phyloP scores from a whole-genome alignment of 2,113 vertebrate species.

The Desmodus rotundus region DNA sequence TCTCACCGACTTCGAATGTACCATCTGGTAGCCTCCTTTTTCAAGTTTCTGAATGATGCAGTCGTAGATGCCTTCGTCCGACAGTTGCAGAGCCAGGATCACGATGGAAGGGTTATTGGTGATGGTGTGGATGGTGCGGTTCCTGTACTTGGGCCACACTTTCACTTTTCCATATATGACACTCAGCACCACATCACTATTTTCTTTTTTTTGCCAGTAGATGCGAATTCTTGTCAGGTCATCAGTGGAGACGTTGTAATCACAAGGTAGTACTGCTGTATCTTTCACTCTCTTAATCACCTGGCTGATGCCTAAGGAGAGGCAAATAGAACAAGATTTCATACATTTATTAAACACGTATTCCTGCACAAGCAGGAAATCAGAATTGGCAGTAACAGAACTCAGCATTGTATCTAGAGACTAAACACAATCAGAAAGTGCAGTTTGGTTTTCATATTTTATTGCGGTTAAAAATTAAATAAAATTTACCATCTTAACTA shows the following conservation, averaged over 20 bases:
- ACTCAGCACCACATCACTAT: conserved; percentile 53
- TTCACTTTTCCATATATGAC: fast-evolving
- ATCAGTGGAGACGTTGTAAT: neutral
- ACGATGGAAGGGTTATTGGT: conserved; percentile 68
- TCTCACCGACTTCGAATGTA: neutral
- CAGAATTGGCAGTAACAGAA: neutral
- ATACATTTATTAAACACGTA: neutral
- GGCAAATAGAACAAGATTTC: neutral
- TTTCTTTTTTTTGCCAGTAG: conserved; percentile 82
- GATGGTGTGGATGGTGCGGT: conserved; percentile 61
- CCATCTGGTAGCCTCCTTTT: fast-evolving
- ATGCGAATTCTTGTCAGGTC: conserved; percentile 34
- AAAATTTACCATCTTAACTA: neutral
- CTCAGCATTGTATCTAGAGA: neutral
- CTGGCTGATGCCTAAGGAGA: conserved; percentile 51
- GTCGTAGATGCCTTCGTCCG: conserved; percentile 71
- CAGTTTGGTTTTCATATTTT: neutral
- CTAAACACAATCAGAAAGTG: neutral
- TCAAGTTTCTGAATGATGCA: conserved; percentile 68
- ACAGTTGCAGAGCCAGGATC: conserved; percentile 58
- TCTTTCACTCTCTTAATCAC: conserved; percentile 66
- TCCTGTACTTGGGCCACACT: neutral
- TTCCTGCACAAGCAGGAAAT: neutral
- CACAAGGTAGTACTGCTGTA: conserved; percentile 67
- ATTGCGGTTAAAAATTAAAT: neutral